A percentile compares a stretch with the other conserved stretches of the same genome.
phyloP scores from a whole-genome alignment of 2,797 vertebrate species.

The Gallirallus australis region DNA sequence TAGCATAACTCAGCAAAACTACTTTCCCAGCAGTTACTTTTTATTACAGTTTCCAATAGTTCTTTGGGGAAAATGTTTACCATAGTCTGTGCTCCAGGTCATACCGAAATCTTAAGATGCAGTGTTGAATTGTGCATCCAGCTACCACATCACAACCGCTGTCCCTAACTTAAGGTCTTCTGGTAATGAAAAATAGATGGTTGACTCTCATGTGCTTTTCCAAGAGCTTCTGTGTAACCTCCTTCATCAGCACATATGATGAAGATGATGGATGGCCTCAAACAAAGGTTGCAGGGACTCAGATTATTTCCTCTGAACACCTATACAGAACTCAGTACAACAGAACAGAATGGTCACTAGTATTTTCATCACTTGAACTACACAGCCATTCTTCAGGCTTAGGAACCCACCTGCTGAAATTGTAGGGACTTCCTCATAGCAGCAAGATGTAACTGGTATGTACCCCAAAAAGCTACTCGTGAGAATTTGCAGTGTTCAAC shows the following conservation, averaged over 20 bases:
- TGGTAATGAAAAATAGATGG: background rate
- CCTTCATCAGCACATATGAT: background rate
- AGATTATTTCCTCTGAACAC: background rate
- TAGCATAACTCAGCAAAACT: constrained; percentile 54
- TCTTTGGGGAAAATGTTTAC: constrained; percentile 9
- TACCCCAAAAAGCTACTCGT: background rate
- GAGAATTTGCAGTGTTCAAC: background rate
- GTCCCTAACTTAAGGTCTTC: background rate
- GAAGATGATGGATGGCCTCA: background rate
- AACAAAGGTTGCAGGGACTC: background rate
- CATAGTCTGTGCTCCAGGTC: background rate
- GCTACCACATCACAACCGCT: background rate
- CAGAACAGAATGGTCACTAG: background rate
- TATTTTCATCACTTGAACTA: background rate
- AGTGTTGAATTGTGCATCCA: background rate
- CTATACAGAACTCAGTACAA: background rate
- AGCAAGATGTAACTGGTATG: background rate
- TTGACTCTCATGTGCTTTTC: background rate
- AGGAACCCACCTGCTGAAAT: background rate
- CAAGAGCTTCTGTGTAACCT: background rate
- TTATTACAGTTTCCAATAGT: background rate
- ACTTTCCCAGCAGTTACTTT: constrained; percentile 50
- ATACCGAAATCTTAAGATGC: background rate
- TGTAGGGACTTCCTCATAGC: background rate
- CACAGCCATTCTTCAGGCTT: background rate